phyloP scores from a whole-genome alignment of 2,797 vertebrate species.

The Myoxocephalus aenaeus region DNA sequence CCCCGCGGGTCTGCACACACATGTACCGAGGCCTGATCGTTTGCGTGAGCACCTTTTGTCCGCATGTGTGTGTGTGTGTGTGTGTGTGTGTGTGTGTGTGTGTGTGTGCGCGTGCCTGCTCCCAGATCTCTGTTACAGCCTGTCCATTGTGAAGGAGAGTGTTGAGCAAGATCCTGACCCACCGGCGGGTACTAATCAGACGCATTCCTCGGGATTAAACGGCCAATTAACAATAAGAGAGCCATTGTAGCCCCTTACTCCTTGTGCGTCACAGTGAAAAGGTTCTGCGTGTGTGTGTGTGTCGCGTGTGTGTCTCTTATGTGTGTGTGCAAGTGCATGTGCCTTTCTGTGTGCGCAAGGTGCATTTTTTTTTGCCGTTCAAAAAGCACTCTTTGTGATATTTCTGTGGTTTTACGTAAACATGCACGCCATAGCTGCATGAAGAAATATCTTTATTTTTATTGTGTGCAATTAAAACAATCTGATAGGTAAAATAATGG shows the following conservation, averaged over 20 bases:
- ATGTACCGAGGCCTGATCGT: conserved; percentile 11
- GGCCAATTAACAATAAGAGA: conserved; percentile 87
- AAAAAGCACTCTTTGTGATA: conserved; percentile 30
- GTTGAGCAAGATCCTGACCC: conserved; percentile 83
- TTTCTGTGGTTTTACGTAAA: not conserved
- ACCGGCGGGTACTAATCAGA: conserved; percentile 81
- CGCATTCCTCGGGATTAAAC: conserved; percentile 87
- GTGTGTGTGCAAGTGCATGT: conserved; percentile 13
- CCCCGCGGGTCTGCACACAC: conserved; percentile 14
- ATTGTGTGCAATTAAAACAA: not conserved
- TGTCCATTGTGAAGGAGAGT: conserved; percentile 77
- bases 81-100: conserved; percentile 3
- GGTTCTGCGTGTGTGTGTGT: conserved; percentile 56
- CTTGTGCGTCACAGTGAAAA: conserved; percentile 80
- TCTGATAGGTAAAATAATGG: not conserved
- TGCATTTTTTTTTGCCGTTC: conserved; percentile 18
- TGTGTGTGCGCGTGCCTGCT: conserved; percentile 28
- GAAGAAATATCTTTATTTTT: not conserved
- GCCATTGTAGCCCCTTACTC: conserved; percentile 80
- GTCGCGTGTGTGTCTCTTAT: conserved; percentile 40
- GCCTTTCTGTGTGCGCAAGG: conserved; percentile 27
- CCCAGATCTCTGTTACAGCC: conserved; percentile 76
- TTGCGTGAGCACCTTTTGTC: conserved; percentile 37
- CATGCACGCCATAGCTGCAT: not conserved
- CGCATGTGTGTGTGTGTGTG: conserved; percentile 4